Evolutionary conservation across 35 echinoderm and acorn worm species (phyloP), one percentile per base, ranked within the genome.

Genomic region (Ophioderma brevispina): DNA sequence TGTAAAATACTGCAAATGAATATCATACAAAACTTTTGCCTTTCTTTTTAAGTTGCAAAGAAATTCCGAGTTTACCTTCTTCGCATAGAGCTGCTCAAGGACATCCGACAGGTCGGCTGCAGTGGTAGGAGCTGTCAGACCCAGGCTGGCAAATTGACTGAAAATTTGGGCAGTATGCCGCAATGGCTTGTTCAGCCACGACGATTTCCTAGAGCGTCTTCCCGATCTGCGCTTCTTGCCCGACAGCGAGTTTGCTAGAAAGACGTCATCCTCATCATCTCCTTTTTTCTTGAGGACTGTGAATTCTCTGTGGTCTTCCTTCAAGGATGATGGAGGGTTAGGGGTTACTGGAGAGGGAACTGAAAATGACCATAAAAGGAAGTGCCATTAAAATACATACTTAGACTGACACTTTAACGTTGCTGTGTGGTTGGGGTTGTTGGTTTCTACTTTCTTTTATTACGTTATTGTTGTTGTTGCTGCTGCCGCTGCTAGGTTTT

Each of bases 221-320:
- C 89, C 85, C 31, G 76, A 87, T 19, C 52, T 87, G 28, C 87
- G 86, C 77, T 87, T 92, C 85, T 89, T 98, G 86, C 55, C 91
- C 52, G 31, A 79, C 0, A 36, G 35, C 0, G 89, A 39, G 23
- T 82, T 70, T 46, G 55, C 40, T 31, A 88, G 76, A 56, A 94
- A 90, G 31, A 85, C 82, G 19, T 98, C 96, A 36, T 98, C 92
- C 28, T 92, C 92, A 19, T 93, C 89, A 49, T 91, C 86, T 13
- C 52, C 70, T 81, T 98, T 98, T 76, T 86, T 95, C 34, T 89
- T 85, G 0, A 96, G 94, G 78, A 94, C 78, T 59, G 82, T 91
- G 81, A 76, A 98, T 33, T 87, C 76, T 25, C 32, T 75, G 15
- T 80, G 85, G 46, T 87, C 86, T 78, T 85, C 84, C 35, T 37